Evolutionary conservation across 2,888 invertebrate species (phyloP).

Genomic region (Allolobophora icterica): DNA sequence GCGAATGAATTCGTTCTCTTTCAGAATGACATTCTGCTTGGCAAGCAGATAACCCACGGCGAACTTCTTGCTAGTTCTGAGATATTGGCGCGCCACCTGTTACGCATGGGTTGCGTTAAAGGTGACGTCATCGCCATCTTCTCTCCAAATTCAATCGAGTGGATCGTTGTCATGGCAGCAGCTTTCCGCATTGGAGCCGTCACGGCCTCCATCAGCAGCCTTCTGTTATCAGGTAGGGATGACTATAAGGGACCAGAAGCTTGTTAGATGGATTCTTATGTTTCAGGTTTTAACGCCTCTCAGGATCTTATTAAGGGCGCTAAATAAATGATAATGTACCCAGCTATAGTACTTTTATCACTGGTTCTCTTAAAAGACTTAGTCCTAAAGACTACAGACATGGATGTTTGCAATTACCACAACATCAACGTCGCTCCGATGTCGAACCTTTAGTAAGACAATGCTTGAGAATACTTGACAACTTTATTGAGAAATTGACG

Average conservation of each 20-base stretch:
- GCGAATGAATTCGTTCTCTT: background rate
- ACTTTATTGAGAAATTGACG: too few species aligned
- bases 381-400: too few species aligned
- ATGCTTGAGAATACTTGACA: too few species aligned
- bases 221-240: background rate
- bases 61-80: background rate
- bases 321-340: too few species aligned
- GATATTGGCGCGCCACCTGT: background rate
- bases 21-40: conserved; percentile 15
- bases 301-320: too few species aligned
- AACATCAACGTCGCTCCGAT: too few species aligned
- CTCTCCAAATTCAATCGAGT: conserved; percentile 10
- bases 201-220: background rate
- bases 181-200: conserved; percentile 24
- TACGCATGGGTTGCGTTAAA: background rate
- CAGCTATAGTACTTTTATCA: too few species aligned
- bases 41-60: background rate
- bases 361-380: too few species aligned
- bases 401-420: too few species aligned
- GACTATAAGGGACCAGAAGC: background rate
- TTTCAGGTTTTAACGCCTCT: too few species aligned
- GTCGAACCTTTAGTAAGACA: too few species aligned
- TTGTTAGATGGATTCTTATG: background rate
- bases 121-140: conserved; percentile 33
- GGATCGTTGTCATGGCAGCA: conserved; percentile 22